Conservation (phyloP, 1,140 invertebrate genomes). For the Solenopsis fugax region DNA sequence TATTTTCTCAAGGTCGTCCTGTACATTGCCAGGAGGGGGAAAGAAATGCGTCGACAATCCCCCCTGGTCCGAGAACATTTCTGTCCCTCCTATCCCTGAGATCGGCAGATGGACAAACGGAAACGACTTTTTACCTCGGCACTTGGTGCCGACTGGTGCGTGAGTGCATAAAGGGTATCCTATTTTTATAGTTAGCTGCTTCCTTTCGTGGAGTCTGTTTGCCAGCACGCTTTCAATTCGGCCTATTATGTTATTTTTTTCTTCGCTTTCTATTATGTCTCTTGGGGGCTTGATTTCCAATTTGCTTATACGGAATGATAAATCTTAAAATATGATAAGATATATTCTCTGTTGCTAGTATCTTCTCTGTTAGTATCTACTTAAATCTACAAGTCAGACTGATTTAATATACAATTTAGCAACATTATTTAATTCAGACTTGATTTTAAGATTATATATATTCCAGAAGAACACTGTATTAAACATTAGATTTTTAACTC, state of each 20-base stretch:
- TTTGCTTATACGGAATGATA: not conserved
- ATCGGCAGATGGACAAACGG: conserved; percentile 79
- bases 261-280: not conserved
- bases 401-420: not conserved
- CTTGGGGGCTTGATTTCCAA: not conserved
- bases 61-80: conserved; percentile 32
- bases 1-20: conserved; percentile 50
- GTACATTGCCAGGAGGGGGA: not conserved
- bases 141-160: conserved; percentile 73
- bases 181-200: conserved; percentile 69
- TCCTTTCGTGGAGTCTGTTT: conserved; percentile 39
- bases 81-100: conserved; percentile 25
- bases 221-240: conserved; percentile 15
- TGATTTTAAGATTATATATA: conserved; percentile 20
- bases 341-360: no score
- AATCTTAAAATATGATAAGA: not conserved
- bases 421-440: not conserved
- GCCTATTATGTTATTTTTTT: conserved; percentile 32
- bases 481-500: conserved; percentile 11
- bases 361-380: not conserved
- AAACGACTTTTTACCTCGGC: conserved; percentile 78
- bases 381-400: not conserved
- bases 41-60: conserved; percentile 22
- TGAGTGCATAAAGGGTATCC: conserved; percentile 72
- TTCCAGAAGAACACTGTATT: not conserved